Conservation (phyloP, 2,888 invertebrate species). For the Drosophila atroscutellata region DNA sequence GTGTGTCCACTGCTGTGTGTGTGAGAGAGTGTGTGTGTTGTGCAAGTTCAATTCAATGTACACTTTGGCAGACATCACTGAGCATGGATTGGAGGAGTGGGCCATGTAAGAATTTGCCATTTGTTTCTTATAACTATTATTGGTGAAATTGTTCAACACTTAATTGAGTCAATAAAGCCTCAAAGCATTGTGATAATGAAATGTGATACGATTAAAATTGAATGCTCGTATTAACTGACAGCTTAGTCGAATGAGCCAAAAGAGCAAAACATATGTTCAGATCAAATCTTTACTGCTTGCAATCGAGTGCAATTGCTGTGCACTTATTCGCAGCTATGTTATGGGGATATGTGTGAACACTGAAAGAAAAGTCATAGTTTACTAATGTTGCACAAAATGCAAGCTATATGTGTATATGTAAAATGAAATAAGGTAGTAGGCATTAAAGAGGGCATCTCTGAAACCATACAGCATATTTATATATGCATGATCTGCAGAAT, state of each 20-base stretch:
- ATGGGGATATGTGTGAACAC: neutral
- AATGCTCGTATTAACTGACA: constrained; percentile 46
- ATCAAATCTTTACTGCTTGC: neutral
- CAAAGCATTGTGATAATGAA: constrained; percentile 49
- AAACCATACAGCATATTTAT: neutral
- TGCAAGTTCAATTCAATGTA: constrained; percentile 62
- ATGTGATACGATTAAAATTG: constrained; percentile 43
- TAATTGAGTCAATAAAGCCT: constrained; percentile 72
- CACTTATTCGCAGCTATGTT: neutral
- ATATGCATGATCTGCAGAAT: neutral
- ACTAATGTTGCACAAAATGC: neutral
- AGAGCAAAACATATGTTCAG: neutral
- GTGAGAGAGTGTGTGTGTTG: constrained; percentile 22
- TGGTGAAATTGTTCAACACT: constrained; percentile 52
- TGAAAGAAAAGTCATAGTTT: neutral
- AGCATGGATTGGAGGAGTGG: neutral
- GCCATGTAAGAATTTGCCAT: constrained; percentile 45
- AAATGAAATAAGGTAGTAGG: neutral
- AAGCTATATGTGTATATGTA: neutral
- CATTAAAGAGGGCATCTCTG: neutral
- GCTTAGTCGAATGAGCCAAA: constrained; percentile 23
- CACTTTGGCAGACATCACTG: constrained; percentile 60
- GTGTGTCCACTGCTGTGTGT: neutral
- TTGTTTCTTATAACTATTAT: constrained; percentile 56
- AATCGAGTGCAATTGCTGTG: constrained; percentile 4